Evolutionary conservation across 2,797 vertebrate genomes (phyloP).

Genomic region (Taeniopygia guttata): DNA sequence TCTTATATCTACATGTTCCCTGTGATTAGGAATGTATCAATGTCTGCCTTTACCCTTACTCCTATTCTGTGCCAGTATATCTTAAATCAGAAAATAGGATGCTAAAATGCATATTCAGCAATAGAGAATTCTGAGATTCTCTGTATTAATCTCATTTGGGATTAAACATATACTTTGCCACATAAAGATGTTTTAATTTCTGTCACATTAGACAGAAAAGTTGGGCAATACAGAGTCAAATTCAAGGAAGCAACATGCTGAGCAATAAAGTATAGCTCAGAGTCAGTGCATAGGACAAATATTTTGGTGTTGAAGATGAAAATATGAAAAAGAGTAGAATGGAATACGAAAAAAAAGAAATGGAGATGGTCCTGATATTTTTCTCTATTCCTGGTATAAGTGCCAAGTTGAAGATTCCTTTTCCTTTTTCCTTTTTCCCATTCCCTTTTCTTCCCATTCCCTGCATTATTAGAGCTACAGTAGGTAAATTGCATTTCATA

Average conservation of each 20-base stretch:
- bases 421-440: too few species aligned
- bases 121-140: not conserved
- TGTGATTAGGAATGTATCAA: not conserved
- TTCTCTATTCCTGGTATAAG: not conserved
- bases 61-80: not conserved
- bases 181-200: not conserved
- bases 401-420: not conserved
- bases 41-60: not conserved
- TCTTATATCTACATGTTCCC: accelerated
- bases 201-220: accelerated
- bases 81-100: not conserved
- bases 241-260: not conserved
- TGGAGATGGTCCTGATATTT: not conserved
- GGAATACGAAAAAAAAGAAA: not conserved
- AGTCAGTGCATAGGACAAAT: not conserved
- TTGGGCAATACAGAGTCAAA: not conserved
- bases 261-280: not conserved
- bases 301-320: not conserved
- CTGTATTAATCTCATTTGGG: not conserved
- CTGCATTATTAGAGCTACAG: not conserved
- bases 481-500: not conserved
- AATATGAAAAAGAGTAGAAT: not conserved
- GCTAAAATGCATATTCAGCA: not conserved
- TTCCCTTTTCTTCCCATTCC: not conserved
- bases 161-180: not conserved